These are phyloP conservation scores for Heteractis magnifica DNA, from an alignment of 92 coral and sea anemone species.

Conservation along the genomic window DNA sequence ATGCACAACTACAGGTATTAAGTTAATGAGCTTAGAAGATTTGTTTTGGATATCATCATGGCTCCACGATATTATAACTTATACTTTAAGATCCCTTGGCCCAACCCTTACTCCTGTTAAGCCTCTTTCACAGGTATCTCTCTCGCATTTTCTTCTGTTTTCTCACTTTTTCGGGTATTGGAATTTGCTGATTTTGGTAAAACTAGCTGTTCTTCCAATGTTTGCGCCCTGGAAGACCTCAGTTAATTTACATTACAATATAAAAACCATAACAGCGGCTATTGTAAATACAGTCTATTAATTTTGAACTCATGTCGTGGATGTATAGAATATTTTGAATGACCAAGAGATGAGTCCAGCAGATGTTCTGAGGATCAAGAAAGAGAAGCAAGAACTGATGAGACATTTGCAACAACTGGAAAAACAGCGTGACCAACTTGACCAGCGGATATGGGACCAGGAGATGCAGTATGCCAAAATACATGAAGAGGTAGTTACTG, in stretches of 20 bases:
- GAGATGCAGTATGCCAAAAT: constrained; percentile 90
- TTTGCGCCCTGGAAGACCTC: too few relatives aligned
- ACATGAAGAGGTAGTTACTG: constrained; percentile 71
- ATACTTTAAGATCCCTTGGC: not conserved
- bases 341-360: constrained; percentile 91
- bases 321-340: constrained; percentile 60
- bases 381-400: constrained; percentile 69
- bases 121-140: too few relatives aligned
- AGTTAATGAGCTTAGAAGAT: not conserved
- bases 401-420: constrained; percentile 64
- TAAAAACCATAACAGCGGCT: not conserved
- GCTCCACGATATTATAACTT: too few relatives aligned
- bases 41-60: not conserved
- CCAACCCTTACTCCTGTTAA: not conserved
- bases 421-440: constrained; percentile 70
- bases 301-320: too few relatives aligned
- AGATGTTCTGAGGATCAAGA: constrained; percentile 89
- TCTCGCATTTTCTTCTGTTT: too few relatives aligned
- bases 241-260: not conserved
- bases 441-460: constrained; percentile 90
- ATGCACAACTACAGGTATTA: constrained; percentile 72
- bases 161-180: too few relatives aligned
- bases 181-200: too few relatives aligned
- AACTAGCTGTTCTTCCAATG: too few relatives aligned
- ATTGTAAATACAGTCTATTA: not conserved